Percentiles rank a stretch among this genome's conserved stretches.
phyloP scores from a whole-genome alignment of 2,113 vertebrate genomes.

The Pelmatolapia mariae region DNA sequence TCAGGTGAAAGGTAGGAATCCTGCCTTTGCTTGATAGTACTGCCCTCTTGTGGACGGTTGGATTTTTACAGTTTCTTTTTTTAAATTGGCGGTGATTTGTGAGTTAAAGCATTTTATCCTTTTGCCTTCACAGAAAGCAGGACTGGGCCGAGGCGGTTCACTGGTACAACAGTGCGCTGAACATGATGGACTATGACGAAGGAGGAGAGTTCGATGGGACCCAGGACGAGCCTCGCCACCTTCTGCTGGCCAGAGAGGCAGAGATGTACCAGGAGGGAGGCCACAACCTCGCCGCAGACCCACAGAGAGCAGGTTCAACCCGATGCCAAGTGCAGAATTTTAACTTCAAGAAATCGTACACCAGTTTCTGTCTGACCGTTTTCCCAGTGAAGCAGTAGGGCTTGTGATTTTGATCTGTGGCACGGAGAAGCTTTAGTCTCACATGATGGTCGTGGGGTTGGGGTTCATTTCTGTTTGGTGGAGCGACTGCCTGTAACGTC shows the following conservation, averaged over 20 bases:
- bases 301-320: conserved; percentile 81
- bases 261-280: conserved; percentile 85
- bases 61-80: not conserved
- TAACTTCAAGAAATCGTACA: not conserved
- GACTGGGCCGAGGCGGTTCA: conserved; percentile 84
- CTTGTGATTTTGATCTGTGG: not conserved
- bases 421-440: not conserved
- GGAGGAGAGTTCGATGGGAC: conserved; percentile 92
- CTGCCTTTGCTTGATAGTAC: not conserved
- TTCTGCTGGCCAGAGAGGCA: conserved; percentile 86
- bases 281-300: conserved; percentile 73
- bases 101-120: not conserved
- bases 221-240: conserved; percentile 85
- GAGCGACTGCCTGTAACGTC: not conserved
- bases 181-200: conserved; percentile 89
- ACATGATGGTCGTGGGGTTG: not conserved
- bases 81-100: not conserved
- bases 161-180: conserved; percentile 84
- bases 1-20: not conserved
- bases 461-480: not conserved
- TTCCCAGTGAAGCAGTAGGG: not conserved
- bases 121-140: conserved; percentile 63
- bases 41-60: not conserved
- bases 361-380: not conserved
- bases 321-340: rapidly evolving